phyloP scores from a whole-genome alignment of 1,140 invertebrate species.

The Olivierus martensii region DNA sequence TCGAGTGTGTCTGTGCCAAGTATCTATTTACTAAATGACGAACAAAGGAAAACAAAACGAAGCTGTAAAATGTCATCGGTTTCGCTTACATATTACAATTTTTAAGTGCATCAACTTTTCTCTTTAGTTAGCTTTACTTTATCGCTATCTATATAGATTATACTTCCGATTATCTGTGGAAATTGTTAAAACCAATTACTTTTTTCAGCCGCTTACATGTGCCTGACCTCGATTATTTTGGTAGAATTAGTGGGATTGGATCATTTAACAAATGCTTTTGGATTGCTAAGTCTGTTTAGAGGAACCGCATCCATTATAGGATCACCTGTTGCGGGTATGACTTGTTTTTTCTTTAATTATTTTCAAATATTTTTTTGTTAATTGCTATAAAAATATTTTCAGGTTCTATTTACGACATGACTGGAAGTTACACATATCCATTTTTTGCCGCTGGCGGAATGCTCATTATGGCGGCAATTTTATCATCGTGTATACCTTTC shows the following conservation, averaged over 20 bases:
- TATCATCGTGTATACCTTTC: conserved; percentile 13
- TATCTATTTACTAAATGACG: too few species aligned
- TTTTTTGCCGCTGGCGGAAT: conserved; percentile 85
- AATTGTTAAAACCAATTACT: conserved; percentile 12
- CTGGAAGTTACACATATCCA: conserved; percentile 65
- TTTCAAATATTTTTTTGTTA: conserved; percentile 3
- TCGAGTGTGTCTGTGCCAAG: too few species aligned
- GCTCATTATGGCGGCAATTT: conserved; percentile 59
- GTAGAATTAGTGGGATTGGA: conserved; percentile 90
- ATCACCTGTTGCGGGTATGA: conserved; percentile 43
- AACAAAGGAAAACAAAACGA: too few species aligned
- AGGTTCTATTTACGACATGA: conserved; percentile 77
- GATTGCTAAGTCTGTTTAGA: conserved; percentile 83
- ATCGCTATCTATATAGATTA: too few species aligned
- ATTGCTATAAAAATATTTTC: conserved; percentile 33
- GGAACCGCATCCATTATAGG: conserved; percentile 77
- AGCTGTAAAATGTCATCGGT: too few species aligned
- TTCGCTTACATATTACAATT: too few species aligned
- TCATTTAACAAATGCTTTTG: conserved; percentile 92
- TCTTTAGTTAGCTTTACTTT: too few species aligned
- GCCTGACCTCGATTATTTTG: conserved; percentile 92
- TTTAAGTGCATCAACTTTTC: too few species aligned
- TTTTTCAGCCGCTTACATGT: conserved; percentile 86
- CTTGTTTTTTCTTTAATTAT: background rate
- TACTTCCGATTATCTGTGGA: too few species aligned